Evolutionary conservation across 2,888 invertebrate species (phyloP).

Genomic region (Thumatha senex): DNA sequence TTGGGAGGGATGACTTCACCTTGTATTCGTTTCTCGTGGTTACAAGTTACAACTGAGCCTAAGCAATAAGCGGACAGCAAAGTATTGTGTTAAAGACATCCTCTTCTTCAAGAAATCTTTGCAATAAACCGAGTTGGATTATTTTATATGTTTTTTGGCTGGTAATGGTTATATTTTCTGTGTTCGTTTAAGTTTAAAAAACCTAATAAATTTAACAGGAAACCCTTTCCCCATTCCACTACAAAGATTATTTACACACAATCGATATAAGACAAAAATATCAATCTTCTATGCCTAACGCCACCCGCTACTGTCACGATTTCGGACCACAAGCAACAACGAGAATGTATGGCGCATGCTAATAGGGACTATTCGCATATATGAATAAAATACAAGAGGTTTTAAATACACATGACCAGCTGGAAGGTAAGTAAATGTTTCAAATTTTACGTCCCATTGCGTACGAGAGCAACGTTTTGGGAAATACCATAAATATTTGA

Average conservation of each 20-base stretch:
- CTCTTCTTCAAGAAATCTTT: too few relatives aligned
- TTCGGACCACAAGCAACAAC: slow-evolving; percentile 71
- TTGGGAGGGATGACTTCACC: slow-evolving; percentile 58
- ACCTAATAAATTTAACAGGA: too few relatives aligned
- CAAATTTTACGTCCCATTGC: slow-evolving; percentile 30
- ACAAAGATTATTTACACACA: too few relatives aligned
- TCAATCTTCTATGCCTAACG: background rate
- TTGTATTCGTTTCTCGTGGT: slow-evolving; percentile 42
- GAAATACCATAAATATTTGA: slow-evolving; percentile 33
- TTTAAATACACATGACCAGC: slow-evolving; percentile 45
- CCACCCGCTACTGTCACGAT: slow-evolving; percentile 58
- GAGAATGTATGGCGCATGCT: slow-evolving; percentile 67
- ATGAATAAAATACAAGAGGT: slow-evolving; percentile 60
- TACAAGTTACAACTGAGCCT: slow-evolving; percentile 8
- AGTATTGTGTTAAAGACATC: too few relatives aligned
- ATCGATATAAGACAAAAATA: too few relatives aligned
- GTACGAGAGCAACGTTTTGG: slow-evolving; percentile 28
- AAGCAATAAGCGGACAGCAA: slow-evolving; percentile 31
- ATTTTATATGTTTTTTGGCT: too few relatives aligned
- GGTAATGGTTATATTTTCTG: background rate
- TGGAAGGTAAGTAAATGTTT: slow-evolving; percentile 29
- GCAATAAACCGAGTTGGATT: background rate
- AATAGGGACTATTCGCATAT: slow-evolving; percentile 66
- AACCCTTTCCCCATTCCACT: too few relatives aligned
- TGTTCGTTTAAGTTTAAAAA: too few relatives aligned